Evolutionary conservation across 2,797 vertebrate genomes (phyloP), one percentile per base, ranked within the genome.

Genomic region (Myotis daubentonii): DNA sequence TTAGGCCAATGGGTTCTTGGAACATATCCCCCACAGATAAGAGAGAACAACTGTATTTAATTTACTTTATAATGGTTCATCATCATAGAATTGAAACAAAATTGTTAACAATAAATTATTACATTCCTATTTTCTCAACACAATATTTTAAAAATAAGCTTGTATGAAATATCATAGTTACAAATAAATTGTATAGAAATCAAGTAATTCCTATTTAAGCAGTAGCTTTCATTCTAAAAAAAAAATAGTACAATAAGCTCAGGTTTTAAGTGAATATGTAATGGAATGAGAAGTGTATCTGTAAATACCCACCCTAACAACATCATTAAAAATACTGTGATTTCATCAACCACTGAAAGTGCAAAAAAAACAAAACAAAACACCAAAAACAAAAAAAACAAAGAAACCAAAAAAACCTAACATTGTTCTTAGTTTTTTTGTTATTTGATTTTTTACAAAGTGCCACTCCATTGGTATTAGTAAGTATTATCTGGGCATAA

Each of bases 361-460:
- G 1, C 16, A 90, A 22, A 66, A 96, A 71, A 81, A 89, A 57
- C 55, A 25, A 23, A 55, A 28, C 55, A 44, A 44, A 11, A 10
- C 10, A 44, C 41, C 41, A 44, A 44, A 44, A 44, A 44, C 2
- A 2, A 44, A 44, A 9, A 9, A 44, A 44, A 44, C 44, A 44
- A 44, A 44, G 2, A 44, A 44, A 55, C 0, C 5, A 38, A 38
- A 38, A 28, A 23, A 60, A 38, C 51, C 2, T 30, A 92, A 41
- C 25, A 33, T 33, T 75, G 16, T 72, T 55, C 47, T 91, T 83
- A 51, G 11, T 57, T 60, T 80, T 22, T 74, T 87, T 75, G 2
- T 85, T 53, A 65, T 38, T 91, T 38, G 41, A 68, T 92, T 83
- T 95, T 94, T 38, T 55, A 83, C 28, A 60, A 89, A 55, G 2